Base-by-base conservation (phyloP, 1,140 invertebrate species). In the Zaprionus davidi region DNA sequence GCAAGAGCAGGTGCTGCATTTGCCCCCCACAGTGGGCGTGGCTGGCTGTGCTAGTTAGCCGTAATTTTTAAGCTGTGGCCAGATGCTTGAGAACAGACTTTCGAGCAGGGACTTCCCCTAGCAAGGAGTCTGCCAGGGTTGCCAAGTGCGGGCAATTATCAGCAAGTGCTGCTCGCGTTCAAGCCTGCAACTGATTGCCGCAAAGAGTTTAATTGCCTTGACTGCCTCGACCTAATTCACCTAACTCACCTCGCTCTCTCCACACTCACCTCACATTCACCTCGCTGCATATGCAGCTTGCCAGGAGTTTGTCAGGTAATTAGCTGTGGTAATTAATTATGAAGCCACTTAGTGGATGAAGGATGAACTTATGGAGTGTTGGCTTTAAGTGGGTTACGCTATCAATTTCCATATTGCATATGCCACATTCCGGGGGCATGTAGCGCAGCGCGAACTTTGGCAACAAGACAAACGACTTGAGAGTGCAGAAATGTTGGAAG, bases 391-490 rank as follows among this genome's bases (percentile, higher is more conserved):
- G 31, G 69, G 73, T 69, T 68, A 76, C 46, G 22, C 73, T 59
- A 79, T 86, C 80, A 75, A 82, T 87, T 87, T 80, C 69, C 83
- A 86, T 87, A 78, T 87, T 81, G 72, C 70, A 86, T 65, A 76
- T 76, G 68, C 69, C 62, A 22, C 55, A 56, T 79, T 75, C 65
- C 41, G 28, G 63, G 36, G 56, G 59, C 69, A 53, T 11, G 83
- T 78, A 82, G 82, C 62, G 76, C 55, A 82, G 66, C 57, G 38
- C 46, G 49, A 88, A 84, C 57, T 78, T 85, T 75, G 51, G 65
- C 46, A 57, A 59, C 44, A 87, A 87, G 84, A 87, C 81, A 87
- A 87, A 88, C 84, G 84, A 87, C 84, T 88, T 73, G 53, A 67
- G 79, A 51, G 44, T 13, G 56, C 41, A 44, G 15, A 22, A 31